Base-by-base conservation (phyloP, 2,113 vertebrate genomes). In the Podilymbus podiceps region DNA sequence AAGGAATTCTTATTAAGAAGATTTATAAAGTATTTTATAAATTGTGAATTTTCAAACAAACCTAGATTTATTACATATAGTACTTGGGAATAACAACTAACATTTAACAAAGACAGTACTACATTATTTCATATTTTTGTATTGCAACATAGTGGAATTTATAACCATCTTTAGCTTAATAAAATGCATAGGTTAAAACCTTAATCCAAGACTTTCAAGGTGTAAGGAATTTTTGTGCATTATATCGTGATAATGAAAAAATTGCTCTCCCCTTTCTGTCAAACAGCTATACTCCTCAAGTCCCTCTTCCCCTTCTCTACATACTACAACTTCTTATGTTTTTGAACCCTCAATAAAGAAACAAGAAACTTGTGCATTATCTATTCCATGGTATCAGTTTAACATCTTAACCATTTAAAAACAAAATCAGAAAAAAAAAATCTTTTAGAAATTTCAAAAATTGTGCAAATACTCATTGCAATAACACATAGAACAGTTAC, bases 391-490 rank as follows among this genome's bases (percentile, higher is more conserved):
- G 1, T 16, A n/a, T 31, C 64, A 1, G 2, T 55, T 44, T 66
- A 58, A 38, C 4, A 21, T 7, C 12, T 38, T 33, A 35, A 35
- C 1, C 2, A 46, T 15, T 78, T 66, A 20, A 72, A 77, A 88
- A n/a, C n/a, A 46, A 14, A 50, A 20, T n/a, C 17, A 47, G 15
- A 16, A 12, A 27, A 73, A 19, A 63, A 52, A 33, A 11, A 4
- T 2, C 5, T 15, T 27, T 3, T 2, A 69, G 11, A 66, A 42
- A 31, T 44, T 46, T 47, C 0, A 64, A 50, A 92, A 63, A 19
- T 27, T 0, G 0, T 78, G 5, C 4, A 64, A 81, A 35, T 22
- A 6, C 23, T 12, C 10, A 27, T 3, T 40, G 5, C 6, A 75
- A 55, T 28, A 28, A 63, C 59, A 55, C 0, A 0, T 7, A 33